These are phyloP conservation scores for Drosophila nigromelanica DNA, from an alignment of 1,140 invertebrate species.

Conservation along the genomic window DNA sequence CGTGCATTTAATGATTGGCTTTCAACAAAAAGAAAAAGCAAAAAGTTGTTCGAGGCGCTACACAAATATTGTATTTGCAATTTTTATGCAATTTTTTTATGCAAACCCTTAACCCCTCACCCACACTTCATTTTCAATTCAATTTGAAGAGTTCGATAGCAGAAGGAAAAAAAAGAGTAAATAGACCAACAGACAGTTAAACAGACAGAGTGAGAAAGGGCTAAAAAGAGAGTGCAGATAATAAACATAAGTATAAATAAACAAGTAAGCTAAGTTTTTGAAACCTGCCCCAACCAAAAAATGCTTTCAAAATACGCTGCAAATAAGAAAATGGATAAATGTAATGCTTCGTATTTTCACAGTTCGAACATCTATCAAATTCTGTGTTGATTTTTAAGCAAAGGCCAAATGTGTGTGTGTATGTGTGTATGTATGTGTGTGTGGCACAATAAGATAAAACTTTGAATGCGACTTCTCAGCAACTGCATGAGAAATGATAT, in stretches of 20 bases:
- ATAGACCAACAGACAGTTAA: constrained; percentile 39
- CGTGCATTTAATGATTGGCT: constrained; percentile 29
- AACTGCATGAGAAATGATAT: constrained; percentile 47
- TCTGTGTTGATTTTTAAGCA: constrained; percentile 56
- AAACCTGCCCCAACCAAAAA: constrained; percentile 40
- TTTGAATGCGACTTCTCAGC: constrained; percentile 22
- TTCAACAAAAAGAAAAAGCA: constrained; percentile 3
- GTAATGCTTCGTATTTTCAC: constrained; percentile 68
- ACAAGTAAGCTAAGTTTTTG: constrained; percentile 64
- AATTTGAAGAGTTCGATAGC: constrained; percentile 47
- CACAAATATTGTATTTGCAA: constrained; percentile 46
- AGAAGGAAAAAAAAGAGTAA: constrained; percentile 47
- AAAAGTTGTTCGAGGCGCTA: constrained; percentile 4
- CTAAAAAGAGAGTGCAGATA: constrained; percentile 25
- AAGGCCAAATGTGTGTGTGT: constrained; percentile 31
- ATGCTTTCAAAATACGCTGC: constrained; percentile 41
- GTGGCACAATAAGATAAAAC: constrained; percentile 52
- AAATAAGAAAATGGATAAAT: constrained; percentile 53
- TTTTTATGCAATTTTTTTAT: constrained; percentile 20
- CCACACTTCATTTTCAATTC: constrained; percentile 59
- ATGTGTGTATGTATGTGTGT: constrained; percentile 23
- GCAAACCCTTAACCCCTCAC: neutral
- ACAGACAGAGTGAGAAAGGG: neutral
- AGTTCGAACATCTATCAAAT: constrained; percentile 74
- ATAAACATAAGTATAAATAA: constrained; percentile 60